These are phyloP conservation scores for Chromis chromis DNA, from an alignment of 2,797 vertebrate species.

Conservation along the genomic window DNA sequence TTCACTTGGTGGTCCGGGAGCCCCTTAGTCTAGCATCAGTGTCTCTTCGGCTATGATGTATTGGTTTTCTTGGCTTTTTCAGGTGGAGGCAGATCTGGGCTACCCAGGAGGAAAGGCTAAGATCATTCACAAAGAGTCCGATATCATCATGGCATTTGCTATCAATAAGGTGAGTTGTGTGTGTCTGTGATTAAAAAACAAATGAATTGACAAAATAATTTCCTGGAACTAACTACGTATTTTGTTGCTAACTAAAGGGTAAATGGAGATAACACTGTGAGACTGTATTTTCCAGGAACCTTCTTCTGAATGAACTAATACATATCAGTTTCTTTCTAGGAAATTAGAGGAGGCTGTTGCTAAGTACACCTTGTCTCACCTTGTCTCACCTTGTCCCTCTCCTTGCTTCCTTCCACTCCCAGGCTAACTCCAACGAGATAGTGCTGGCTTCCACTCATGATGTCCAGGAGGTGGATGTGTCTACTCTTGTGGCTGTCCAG, in stretches of 20 bases:
- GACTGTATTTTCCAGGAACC: conserved; percentile 1
- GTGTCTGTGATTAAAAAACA: neutral
- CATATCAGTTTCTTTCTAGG: neutral
- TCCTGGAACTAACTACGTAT: neutral
- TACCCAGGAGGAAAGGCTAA: conserved; percentile 98
- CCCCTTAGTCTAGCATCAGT: neutral
- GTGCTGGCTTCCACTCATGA: conserved; percentile 98
- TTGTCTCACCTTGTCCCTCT: neutral
- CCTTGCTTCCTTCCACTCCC: conserved; percentile 38
- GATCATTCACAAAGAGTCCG: conserved; percentile 97
- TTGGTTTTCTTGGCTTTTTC: conserved; percentile 66
- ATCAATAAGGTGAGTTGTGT: conserved; percentile 91
- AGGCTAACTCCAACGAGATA: conserved; percentile 97
- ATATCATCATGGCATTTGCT: conserved; percentile 98
- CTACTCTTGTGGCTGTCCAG: conserved; percentile 92
- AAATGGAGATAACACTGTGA: neutral
- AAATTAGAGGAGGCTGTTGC: conserved; percentile 9
- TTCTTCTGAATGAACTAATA: neutral
- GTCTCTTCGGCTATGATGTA: conserved; percentile 4
- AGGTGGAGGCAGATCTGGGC: conserved; percentile 98
- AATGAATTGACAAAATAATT: too few relatives aligned
- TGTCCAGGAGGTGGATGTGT: conserved; percentile 97
- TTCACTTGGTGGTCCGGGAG: neutral
- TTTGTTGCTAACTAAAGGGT: neutral
- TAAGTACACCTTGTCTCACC: neutral